Evolutionary conservation across 2,797 vertebrate species (phyloP).

Genomic region (Acanthis flammea): DNA sequence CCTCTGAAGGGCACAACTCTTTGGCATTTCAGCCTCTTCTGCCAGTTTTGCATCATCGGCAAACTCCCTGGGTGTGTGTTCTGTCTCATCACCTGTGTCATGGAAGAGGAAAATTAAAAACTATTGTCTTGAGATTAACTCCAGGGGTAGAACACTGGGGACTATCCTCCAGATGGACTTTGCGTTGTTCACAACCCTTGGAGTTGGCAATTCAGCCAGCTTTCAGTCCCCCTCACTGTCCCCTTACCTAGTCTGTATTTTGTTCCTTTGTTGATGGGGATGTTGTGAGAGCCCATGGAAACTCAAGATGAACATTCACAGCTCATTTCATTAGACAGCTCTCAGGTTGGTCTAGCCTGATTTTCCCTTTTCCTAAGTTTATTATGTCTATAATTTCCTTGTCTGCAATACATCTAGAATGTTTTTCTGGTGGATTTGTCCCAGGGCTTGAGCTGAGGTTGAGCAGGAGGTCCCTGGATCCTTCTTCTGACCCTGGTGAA

Average conservation of each 20-base stretch:
- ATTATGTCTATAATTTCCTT: not conserved
- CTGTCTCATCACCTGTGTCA: not conserved
- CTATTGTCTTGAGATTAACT: not conserved
- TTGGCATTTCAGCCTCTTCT: not conserved
- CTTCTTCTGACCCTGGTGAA: not conserved
- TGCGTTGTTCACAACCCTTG: not conserved
- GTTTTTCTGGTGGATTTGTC: not conserved
- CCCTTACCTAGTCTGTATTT: not conserved
- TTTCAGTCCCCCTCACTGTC: not conserved
- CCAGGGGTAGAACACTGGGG: no score
- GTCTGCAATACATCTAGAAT: not conserved
- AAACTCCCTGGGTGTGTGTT: not conserved
- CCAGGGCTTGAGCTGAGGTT: not conserved
- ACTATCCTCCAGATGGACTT: not conserved
- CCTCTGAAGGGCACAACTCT: not conserved
- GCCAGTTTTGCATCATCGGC: not conserved
- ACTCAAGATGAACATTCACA: not conserved
- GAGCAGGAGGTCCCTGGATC: not conserved
- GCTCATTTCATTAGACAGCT: not conserved
- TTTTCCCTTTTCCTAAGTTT: not conserved
- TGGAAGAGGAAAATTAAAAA: not conserved
- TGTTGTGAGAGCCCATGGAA: not conserved
- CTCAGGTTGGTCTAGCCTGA: accelerated
- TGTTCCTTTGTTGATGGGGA: not conserved
- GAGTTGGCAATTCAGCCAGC: not conserved